Base-by-base conservation (phyloP, 1,140 invertebrate species). In the Leptinotarsa texana region DNA sequence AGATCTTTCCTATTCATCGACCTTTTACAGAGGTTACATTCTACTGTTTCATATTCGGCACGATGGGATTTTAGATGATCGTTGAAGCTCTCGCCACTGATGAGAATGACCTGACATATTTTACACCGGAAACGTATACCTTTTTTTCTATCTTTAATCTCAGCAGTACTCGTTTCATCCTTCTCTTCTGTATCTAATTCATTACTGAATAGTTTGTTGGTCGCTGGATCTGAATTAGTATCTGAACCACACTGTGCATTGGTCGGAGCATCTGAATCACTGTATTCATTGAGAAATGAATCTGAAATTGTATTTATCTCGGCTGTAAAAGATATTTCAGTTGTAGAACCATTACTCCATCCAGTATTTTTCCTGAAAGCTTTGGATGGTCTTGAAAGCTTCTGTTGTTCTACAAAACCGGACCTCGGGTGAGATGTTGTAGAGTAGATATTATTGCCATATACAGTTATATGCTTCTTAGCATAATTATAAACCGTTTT, bases 1-100 rank as follows among this genome's bases (percentile, higher is more conserved):
- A 49, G 18, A 13, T 70, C 47, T 61, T 57, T 70, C 57, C 51
- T 70, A 15, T 57, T 15, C 18, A 70, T 48, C 4, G 21, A 24
- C 4, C 21, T 61, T 17, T 51, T 48, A 48, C 69, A 70, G 17
- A 70, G 49, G 15, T n/a, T 21, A 21, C 69, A 70, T 18, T 70
- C 57, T 22, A 21, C 21, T 22, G 57, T 57, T 57, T 70, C 51
- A 11, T 24, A 11, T 24, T 57, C n/a, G 8, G 17, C 5, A 22
- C 22, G n/a, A 48, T 70, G 69, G 1, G 4, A 11, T 11, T 4
- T 65, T 13, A 65, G 21, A 17, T 65, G 63, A 4, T 22, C 63
- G 21, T 22, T 15, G 4, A 65, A 18, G 4, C 6, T n/a, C 13
- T 65, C 63, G 1, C 8, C 13, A 33, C 6, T 21, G 8, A 18